Percentiles rank a stretch among this genome's conserved stretches.
Evolutionary conservation across 1,140 invertebrate genomes (phyloP).

Genomic region (Nasonia giraulti): DNA sequence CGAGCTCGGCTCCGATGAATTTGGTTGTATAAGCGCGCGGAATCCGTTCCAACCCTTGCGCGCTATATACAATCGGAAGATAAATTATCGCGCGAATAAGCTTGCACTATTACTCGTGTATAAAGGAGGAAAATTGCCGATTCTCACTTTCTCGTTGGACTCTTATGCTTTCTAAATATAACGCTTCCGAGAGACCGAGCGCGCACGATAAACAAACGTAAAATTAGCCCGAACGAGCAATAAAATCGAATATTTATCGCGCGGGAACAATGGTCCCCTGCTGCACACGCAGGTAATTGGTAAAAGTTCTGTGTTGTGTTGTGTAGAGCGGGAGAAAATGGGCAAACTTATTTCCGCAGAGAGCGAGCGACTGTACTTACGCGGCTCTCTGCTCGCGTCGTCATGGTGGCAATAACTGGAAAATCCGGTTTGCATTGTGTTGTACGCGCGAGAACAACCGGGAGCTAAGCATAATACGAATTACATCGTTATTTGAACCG

Average conservation of each 20-base stretch:
- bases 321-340: not conserved
- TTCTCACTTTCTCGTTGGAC: not conserved
- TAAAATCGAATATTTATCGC: constrained; percentile 19
- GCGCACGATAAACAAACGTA: not conserved
- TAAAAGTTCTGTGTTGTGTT: not conserved
- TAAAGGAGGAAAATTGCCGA: not conserved
- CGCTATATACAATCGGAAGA: not conserved
- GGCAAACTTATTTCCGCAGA: constrained; percentile 36
- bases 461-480: constrained; percentile 21
- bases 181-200: no score
- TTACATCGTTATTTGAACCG: constrained; percentile 23
- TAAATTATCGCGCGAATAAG: not conserved
- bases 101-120: not conserved
- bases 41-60: no score
- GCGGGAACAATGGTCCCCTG: constrained; percentile 12
- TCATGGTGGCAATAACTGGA: constrained; percentile 1
- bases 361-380: not conserved
- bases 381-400: not conserved
- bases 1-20: no score
- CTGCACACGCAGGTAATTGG: not conserved
- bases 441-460: not conserved
- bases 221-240: constrained; percentile 1
- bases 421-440: constrained; percentile 41
- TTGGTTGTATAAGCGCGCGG: no score
- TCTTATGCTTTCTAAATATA: not conserved